These are phyloP conservation scores for Heliconius melpomene DNA, from an alignment of 1,140 invertebrate genomes.

Conservation along the genomic window DNA sequence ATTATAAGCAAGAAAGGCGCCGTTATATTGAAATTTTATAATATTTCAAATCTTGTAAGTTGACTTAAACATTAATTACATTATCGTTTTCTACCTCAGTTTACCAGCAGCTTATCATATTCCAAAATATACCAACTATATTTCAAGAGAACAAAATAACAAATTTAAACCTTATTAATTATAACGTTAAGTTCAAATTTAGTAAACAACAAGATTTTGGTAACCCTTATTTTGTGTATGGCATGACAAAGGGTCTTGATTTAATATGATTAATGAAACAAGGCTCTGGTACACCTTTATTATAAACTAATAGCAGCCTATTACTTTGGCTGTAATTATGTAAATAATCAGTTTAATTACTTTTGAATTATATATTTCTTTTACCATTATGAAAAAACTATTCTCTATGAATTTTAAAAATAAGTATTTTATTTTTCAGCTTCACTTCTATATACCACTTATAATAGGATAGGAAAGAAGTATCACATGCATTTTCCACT, in stretches of 20 bases:
- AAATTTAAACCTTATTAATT: not conserved
- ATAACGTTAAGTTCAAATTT: not conserved
- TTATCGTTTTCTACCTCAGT: constrained; percentile 24
- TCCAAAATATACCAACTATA: constrained; percentile 16
- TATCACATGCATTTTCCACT: too few species aligned
- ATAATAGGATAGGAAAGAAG: too few species aligned
- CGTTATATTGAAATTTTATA: not conserved
- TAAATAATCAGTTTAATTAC: not conserved
- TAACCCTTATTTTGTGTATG: constrained; percentile 17
- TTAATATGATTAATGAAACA: constrained; percentile 35
- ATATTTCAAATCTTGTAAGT: not conserved
- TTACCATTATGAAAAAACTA: not conserved
- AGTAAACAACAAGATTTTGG: not conserved
- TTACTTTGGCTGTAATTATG: not conserved
- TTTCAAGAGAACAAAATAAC: not conserved
- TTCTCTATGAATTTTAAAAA: too few species aligned
- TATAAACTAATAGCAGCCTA: constrained; percentile 8
- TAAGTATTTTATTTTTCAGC: too few species aligned
- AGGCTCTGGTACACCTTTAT: constrained; percentile 17
- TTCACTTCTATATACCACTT: too few species aligned
- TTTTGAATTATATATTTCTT: not conserved
- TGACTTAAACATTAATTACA: constrained; percentile 19
- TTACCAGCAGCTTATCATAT: constrained; percentile 19
- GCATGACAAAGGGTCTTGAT: constrained; percentile 37
- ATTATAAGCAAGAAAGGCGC: not conserved